Evolutionary conservation across 1,140 invertebrate genomes (phyloP).

Genomic region (Diplogasteroides magnus): DNA sequence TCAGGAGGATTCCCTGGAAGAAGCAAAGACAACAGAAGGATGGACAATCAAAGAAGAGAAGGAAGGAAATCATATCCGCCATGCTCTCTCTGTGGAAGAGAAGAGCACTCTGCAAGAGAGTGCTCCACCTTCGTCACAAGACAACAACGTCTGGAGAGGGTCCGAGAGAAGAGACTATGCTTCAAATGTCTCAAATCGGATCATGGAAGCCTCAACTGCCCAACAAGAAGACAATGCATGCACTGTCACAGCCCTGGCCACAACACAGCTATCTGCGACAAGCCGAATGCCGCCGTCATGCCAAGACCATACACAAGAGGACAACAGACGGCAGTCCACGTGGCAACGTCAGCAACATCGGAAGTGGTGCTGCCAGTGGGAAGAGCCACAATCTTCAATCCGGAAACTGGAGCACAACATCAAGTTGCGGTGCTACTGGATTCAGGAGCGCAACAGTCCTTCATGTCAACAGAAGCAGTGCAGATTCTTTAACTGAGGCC

Average conservation of each 20-base stretch:
- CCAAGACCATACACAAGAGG: no score
- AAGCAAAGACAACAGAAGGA: no score
- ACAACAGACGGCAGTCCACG: neutral
- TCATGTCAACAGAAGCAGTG: no score
- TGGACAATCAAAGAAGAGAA: no score
- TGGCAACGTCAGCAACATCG: neutral
- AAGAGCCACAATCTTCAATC: neutral
- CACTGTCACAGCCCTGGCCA: neutral
- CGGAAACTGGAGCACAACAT: neutral
- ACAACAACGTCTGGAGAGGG: neutral
- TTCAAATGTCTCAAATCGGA: neutral
- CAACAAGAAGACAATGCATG: neutral
- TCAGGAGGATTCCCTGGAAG: no score
- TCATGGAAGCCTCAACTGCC: neutral
- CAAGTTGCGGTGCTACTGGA: neutral
- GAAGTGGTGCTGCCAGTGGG: neutral
- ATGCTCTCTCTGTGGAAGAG: no score
- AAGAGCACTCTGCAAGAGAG: neutral
- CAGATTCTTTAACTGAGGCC: no score
- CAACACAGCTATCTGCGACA: neutral
- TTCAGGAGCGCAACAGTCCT: no score
- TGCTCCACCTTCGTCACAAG: neutral
- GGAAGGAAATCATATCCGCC: no score
- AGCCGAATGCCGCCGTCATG: no score
- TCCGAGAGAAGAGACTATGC: neutral